Conservation (phyloP, 2,888 invertebrate species). For the Brachyopa scutellaris region DNA sequence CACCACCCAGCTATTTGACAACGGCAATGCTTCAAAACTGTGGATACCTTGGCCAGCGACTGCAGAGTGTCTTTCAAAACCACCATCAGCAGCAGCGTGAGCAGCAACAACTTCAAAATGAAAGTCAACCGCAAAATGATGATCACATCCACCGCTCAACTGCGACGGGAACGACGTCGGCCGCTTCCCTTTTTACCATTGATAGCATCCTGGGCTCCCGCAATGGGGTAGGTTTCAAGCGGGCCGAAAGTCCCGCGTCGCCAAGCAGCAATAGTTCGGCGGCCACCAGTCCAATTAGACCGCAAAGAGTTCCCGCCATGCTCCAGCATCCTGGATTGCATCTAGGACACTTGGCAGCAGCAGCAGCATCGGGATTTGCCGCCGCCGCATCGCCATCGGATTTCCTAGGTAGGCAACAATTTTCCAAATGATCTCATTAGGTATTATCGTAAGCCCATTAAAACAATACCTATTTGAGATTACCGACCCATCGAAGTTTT, state of each 20-base stretch:
- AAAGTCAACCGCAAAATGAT: slow-evolving; percentile 64
- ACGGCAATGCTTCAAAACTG: slow-evolving; percentile 82
- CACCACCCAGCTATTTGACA: slow-evolving; percentile 78
- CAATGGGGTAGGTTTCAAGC: slow-evolving; percentile 75
- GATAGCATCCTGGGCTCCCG: slow-evolving; percentile 91
- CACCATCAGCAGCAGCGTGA: slow-evolving; percentile 76
- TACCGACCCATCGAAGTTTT: neutral
- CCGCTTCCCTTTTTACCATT: slow-evolving; percentile 90
- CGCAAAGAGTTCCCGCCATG: slow-evolving; percentile 81
- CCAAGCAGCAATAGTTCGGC: slow-evolving; percentile 84
- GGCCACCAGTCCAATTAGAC: slow-evolving; percentile 82
- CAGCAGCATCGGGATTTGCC: slow-evolving; percentile 85
- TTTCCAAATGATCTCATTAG: slow-evolving; percentile 69
- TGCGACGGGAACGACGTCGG: slow-evolving; percentile 82
- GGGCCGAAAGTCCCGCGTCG: slow-evolving; percentile 80
- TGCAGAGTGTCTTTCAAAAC: slow-evolving; percentile 80
- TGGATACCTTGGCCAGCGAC: slow-evolving; percentile 80
- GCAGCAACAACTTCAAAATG: slow-evolving; percentile 78
- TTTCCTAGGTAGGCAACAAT: slow-evolving; percentile 87
- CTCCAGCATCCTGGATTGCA: slow-evolving; percentile 84
- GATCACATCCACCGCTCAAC: slow-evolving; percentile 68
- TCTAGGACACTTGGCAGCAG: slow-evolving; percentile 85
- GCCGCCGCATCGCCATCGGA: slow-evolving; percentile 87
- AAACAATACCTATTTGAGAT: slow-evolving; percentile 60
- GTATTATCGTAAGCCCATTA: slow-evolving; percentile 70